Conservation (phyloP, 2,797 vertebrate genomes). For the Hemitrygon akajei region DNA sequence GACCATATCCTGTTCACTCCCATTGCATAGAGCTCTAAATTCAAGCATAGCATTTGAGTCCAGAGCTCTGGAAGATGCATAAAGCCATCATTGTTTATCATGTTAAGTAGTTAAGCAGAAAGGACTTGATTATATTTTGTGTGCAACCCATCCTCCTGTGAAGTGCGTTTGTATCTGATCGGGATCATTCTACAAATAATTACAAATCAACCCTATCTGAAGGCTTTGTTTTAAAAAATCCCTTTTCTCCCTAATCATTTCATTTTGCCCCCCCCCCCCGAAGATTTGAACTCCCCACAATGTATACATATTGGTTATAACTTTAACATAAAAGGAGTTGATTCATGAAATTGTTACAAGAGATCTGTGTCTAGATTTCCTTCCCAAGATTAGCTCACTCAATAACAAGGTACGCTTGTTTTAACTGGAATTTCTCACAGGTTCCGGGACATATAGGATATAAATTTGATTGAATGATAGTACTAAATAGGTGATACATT, state of each 20-base stretch:
- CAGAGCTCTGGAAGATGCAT: not conserved
- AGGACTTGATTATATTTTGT: not conserved
- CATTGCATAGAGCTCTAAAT: not conserved
- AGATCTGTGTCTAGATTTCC: not conserved
- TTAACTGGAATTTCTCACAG: not conserved
- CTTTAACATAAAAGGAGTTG: not conserved
- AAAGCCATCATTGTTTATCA: not conserved
- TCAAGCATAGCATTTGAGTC: not conserved
- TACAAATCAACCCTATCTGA: not conserved
- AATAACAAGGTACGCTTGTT: not conserved
- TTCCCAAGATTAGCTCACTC: not conserved
- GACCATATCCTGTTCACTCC: not conserved
- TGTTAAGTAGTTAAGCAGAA: slow-evolving; percentile 2
- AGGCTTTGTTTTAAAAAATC: not conserved
- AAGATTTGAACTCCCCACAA: not conserved
- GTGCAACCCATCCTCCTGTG: not conserved
- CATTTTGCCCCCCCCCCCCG: not conserved
- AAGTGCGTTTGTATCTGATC: not conserved
- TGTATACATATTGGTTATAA: not conserved
- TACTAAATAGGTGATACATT: not conserved
- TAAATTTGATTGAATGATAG: not conserved
- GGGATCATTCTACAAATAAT: not conserved
- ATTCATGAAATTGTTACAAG: not conserved
- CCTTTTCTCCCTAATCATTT: not conserved
- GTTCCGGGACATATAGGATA: not conserved